These are phyloP conservation scores for Anguilla rostrata DNA, from an alignment of 2,113 vertebrate species.

Conservation along the genomic window DNA sequence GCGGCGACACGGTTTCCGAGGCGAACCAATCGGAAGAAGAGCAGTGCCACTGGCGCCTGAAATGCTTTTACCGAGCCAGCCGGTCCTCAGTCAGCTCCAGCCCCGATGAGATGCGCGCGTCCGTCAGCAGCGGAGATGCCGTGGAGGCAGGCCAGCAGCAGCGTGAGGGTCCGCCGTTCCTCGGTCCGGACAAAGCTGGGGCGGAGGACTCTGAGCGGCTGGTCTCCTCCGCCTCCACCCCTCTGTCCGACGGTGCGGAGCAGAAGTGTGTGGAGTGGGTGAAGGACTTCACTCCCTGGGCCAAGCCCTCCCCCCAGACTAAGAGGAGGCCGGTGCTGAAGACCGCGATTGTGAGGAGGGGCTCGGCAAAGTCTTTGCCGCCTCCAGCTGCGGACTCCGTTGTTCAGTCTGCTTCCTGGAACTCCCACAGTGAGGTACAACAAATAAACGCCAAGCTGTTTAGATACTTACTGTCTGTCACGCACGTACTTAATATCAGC, in stretches of 20 bases:
- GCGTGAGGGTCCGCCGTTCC: neutral
- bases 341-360: slow-evolving; percentile 73
- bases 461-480: neutral
- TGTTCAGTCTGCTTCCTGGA: slow-evolving; percentile 68
- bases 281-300: slow-evolving; percentile 77
- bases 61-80: neutral
- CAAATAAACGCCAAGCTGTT: neutral
- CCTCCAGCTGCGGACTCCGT: slow-evolving; percentile 70
- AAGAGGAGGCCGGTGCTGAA: slow-evolving; percentile 60
- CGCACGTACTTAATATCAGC: too few relatives aligned
- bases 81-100: neutral
- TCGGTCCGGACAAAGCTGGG: neutral
- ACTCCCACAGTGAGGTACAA: slow-evolving; percentile 77
- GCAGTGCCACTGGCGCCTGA: neutral
- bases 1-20: neutral
- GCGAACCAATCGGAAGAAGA: neutral
- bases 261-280: slow-evolving; percentile 81
- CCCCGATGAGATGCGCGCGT: neutral
- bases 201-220: neutral
- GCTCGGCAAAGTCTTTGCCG: slow-evolving; percentile 59
- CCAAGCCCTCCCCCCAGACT: slow-evolving; percentile 70
- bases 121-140: neutral
- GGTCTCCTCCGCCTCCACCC: neutral
- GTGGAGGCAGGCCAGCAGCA: neutral
- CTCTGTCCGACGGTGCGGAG: slow-evolving; percentile 65